Evolutionary conservation across 2,888 invertebrate genomes (phyloP).

Genomic region (Leptinotarsa juncta): DNA sequence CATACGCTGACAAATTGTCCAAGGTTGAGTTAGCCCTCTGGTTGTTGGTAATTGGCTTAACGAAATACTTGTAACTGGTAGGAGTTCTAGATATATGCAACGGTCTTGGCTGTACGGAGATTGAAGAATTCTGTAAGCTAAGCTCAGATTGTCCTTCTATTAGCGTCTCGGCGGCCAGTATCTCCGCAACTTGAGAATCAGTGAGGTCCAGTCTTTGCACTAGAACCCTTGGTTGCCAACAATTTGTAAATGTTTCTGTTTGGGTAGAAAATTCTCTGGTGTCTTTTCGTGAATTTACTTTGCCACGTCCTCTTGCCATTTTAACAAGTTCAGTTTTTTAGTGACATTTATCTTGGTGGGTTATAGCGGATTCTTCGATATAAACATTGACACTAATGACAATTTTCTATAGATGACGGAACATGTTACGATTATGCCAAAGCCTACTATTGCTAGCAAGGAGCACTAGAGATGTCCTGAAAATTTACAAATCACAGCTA

Average conservation of each 20-base stretch:
- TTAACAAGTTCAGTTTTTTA: slow-evolving; percentile 17
- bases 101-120: slow-evolving; percentile 24
- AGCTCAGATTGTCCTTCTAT: background rate
- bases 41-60: slow-evolving; percentile 46
- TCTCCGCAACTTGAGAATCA: background rate
- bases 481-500: too few species aligned
- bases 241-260: slow-evolving; percentile 28
- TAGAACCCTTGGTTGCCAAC: background rate
- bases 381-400: too few species aligned
- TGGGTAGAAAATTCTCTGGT: slow-evolving; percentile 30
- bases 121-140: slow-evolving; percentile 28
- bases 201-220: slow-evolving; percentile 25
- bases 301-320: slow-evolving; percentile 4
- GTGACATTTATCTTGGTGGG: background rate
- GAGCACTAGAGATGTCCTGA: too few species aligned
- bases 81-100: slow-evolving; percentile 40
- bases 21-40: slow-evolving; percentile 43
- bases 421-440: too few species aligned
- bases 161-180: slow-evolving; percentile 11
- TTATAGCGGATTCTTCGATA: background rate
- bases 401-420: too few species aligned
- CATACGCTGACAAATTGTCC: slow-evolving; percentile 4
- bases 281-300: background rate
- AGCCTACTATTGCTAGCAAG: too few species aligned
- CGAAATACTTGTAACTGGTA: slow-evolving; percentile 37